phyloP scores from a whole-genome alignment of 1,140 invertebrate species.

The Venturia canescens region DNA sequence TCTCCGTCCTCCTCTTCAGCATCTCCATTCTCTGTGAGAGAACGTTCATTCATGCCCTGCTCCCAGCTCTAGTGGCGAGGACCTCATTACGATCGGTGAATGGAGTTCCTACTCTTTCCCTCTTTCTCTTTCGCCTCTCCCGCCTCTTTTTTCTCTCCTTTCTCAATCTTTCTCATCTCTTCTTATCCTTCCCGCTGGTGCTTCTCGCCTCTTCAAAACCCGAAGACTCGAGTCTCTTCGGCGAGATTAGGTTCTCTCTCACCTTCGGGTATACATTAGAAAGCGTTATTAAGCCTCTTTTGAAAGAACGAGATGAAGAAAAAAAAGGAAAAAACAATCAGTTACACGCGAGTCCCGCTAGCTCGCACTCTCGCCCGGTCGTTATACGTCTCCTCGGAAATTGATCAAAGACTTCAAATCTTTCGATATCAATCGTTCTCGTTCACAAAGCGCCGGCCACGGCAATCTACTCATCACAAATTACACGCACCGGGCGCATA shows the following conservation, averaged over 20 bases:
- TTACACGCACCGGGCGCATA: too few species aligned
- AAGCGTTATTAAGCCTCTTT: conserved; percentile 10
- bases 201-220: conserved; percentile 30
- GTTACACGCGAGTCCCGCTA: too few species aligned
- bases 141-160: not conserved
- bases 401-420: too few species aligned
- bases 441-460: too few species aligned
- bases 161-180: conserved; percentile 32
- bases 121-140: not conserved
- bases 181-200: conserved; percentile 29
- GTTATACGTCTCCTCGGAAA: too few species aligned
- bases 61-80: conserved; percentile 67
- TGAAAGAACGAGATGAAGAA: not conserved
- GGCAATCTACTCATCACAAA: too few species aligned
- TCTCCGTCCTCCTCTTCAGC: conserved; percentile 40
- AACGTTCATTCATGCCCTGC: conserved; percentile 70
- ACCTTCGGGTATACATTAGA: conserved; percentile 15
- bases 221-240: conserved; percentile 11
- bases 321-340: too few species aligned
- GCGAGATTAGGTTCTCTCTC: conserved; percentile 20
- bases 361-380: too few species aligned
- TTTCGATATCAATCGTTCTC: too few species aligned
- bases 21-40: conserved; percentile 56
- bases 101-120: conserved; percentile 58
- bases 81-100: conserved; percentile 73